These are phyloP conservation scores for Tortrix viridana DNA, from an alignment of 2,888 invertebrate genomes.

Conservation along the genomic window DNA sequence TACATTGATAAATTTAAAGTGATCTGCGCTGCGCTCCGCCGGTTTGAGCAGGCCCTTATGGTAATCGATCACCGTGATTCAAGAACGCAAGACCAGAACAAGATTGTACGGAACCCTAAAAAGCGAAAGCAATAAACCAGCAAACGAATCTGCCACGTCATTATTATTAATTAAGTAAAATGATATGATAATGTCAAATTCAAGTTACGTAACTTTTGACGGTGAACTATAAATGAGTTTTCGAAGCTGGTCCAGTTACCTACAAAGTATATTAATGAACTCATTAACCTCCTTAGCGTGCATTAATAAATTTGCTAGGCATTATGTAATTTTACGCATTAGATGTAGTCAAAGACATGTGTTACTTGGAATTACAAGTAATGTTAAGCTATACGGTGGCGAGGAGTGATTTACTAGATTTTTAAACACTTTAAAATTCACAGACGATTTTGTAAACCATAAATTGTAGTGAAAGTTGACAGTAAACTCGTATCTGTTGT, in stretches of 20 bases:
- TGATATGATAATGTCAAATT: conserved; percentile 3
- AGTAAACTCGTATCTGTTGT: not conserved
- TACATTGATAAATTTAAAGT: too few relatives aligned
- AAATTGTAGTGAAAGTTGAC: conserved; percentile 35
- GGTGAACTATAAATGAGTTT: conserved; percentile 44
- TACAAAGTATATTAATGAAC: conserved; percentile 38
- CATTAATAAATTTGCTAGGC: not conserved
- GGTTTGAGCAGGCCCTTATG: too few relatives aligned
- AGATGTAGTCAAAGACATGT: not conserved
- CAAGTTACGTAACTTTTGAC: conserved; percentile 13
- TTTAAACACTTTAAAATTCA: conserved; percentile 26
- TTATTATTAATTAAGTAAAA: conserved; percentile 8
- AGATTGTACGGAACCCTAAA: too few relatives aligned
- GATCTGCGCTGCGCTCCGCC: too few relatives aligned
- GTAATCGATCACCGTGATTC: too few relatives aligned
- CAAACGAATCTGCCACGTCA: conserved; percentile 5
- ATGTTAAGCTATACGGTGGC: too few relatives aligned
- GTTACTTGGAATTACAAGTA: too few relatives aligned
- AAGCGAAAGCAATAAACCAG: not conserved
- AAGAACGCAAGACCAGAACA: too few relatives aligned
- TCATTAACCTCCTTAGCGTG: conserved; percentile 24
- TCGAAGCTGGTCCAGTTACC: conserved; percentile 31
- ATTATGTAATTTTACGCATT: conserved; percentile 2
- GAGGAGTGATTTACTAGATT: not conserved
- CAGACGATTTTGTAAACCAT: conserved; percentile 19